Evolutionary conservation across 1,140 invertebrate genomes (phyloP).

Genomic region (Drosophila arawakana): DNA sequence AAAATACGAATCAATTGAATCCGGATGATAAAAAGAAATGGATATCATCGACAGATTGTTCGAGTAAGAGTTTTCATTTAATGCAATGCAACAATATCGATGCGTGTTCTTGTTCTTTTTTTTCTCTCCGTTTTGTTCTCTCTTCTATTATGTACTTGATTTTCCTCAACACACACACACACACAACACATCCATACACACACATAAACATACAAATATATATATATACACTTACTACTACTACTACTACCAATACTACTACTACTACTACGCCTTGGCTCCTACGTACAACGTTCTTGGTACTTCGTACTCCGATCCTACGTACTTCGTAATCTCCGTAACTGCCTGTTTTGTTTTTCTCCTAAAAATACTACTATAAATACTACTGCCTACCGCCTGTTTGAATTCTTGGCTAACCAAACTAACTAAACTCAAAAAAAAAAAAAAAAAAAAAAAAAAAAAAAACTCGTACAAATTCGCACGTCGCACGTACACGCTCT

Average conservation of each 20-base stretch:
- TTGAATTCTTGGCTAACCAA: constrained; percentile 27
- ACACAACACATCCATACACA: constrained; percentile 11
- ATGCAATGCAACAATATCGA: constrained; percentile 83
- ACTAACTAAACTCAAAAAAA: constrained; percentile 4
- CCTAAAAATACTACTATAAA: constrained; percentile 5
- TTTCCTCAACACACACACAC: constrained; percentile 6
- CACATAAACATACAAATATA: constrained; percentile 7
- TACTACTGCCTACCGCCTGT: constrained; percentile 18
- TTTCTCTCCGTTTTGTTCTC: constrained; percentile 49
- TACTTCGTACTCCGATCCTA: constrained; percentile 32
- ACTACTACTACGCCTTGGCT: constrained; percentile 26
- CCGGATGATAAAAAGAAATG: constrained; percentile 96
- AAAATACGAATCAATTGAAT: constrained; percentile 89
- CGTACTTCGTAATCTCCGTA: constrained; percentile 39
- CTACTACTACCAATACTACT: constrained; percentile 11
- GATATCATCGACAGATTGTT: constrained; percentile 96
- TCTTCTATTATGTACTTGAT: constrained; percentile 37
- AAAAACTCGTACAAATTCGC: constrained; percentile 22
- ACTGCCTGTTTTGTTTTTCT: constrained; percentile 38
- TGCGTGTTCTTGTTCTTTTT: constrained; percentile 76
- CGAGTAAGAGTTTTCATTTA: constrained; percentile 87
- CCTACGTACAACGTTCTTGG: constrained; percentile 34
- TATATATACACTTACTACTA: constrained; percentile 11
- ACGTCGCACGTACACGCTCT: constrained; percentile 21
- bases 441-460: constrained; percentile 14